Conservation (phyloP, 1,140 invertebrate genomes). For the Hypothenemus hampei region DNA sequence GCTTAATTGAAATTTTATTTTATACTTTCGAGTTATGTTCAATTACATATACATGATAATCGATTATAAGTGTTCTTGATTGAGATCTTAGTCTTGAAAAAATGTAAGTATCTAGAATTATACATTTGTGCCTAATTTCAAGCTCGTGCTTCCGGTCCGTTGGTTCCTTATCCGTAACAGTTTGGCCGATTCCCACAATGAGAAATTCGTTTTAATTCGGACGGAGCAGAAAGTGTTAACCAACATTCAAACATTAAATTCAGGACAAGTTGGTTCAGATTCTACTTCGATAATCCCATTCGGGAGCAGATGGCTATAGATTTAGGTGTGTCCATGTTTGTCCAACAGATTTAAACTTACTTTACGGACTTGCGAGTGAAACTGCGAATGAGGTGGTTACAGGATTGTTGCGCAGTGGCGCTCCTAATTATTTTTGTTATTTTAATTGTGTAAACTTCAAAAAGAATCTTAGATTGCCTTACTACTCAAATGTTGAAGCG, state of each 20-base stretch:
- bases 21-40: conserved; percentile 11
- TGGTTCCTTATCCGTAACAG: conserved; percentile 15
- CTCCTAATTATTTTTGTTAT: conserved; percentile 3
- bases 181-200: conserved; percentile 24
- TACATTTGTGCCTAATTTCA: background rate
- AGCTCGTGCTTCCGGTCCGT: conserved; percentile 5
- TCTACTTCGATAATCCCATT: conserved; percentile 42
- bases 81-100: too few relatives aligned
- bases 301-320: conserved; percentile 43
- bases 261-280: conserved; percentile 39
- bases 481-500: too few relatives aligned
- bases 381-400: conserved; percentile 23
- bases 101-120: too few relatives aligned
- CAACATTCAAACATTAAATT: conserved; percentile 40
- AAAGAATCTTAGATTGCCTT: too few relatives aligned
- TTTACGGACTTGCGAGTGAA: conserved; percentile 25
- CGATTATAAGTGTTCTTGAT: too few relatives aligned
- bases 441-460: too few relatives aligned
- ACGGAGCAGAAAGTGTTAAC: conserved; percentile 28
- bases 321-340: conserved; percentile 47
- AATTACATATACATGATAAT: background rate
- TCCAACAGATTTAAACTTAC: conserved; percentile 45
- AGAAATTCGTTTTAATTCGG: conserved; percentile 31
- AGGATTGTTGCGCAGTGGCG: conserved; percentile 7
- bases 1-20: conserved; percentile 20